phyloP scores from a whole-genome alignment of 2,797 vertebrate species.

The Dryobates pubescens region DNA sequence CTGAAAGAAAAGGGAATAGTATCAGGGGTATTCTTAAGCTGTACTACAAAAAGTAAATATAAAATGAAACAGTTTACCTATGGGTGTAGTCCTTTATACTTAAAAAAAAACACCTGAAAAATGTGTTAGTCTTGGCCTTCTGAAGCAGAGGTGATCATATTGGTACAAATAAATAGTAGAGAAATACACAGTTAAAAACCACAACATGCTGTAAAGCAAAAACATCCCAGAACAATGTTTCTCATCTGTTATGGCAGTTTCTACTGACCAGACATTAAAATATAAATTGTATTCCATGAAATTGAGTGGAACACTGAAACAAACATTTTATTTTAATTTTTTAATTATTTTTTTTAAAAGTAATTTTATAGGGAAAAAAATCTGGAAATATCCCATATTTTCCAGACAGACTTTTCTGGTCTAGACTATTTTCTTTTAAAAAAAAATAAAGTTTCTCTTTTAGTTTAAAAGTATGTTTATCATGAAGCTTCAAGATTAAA shows the following conservation, averaged over 20 bases:
- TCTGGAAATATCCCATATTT: not conserved
- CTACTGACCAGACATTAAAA: not conserved
- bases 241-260: not conserved
- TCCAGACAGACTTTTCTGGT: not conserved
- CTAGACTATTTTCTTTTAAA: not conserved
- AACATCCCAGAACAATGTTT: not conserved
- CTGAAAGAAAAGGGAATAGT: slow-evolving; percentile 75
- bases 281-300: not conserved
- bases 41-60: not conserved
- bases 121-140: not conserved
- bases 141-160: not conserved
- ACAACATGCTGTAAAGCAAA: not conserved
- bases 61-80: not conserved
- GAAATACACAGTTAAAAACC: not conserved
- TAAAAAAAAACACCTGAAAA: not conserved
- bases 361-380: not conserved
- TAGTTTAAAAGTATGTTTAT: not conserved
- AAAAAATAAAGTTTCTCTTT: not conserved
- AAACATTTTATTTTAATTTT: not conserved
- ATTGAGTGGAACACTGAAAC: not conserved
- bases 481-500: not conserved
- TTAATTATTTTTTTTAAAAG: no score
- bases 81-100: not conserved
- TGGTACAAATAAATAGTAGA: not conserved
- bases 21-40: not conserved